Base-by-base conservation (phyloP, 2,888 invertebrate species). In the Erpobdella octoculata region DNA sequence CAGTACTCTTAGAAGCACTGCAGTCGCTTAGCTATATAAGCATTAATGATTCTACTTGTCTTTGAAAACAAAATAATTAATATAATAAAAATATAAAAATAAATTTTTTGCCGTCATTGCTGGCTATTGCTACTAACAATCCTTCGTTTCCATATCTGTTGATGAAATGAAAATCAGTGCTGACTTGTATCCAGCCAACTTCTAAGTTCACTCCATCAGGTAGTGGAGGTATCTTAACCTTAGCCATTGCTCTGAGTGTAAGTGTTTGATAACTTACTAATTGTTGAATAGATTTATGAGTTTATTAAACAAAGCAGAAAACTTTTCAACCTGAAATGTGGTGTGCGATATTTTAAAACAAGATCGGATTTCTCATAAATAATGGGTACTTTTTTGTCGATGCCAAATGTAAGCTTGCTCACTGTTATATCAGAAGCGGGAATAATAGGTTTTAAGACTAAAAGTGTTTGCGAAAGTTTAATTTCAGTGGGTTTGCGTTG, bases 141-240 rank as follows among this genome's bases (percentile, higher is more conserved):
- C 83, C 83, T 53, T 81, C 80, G 46, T 78, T 76, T 25, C 81
- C 80, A 72, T 83, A 83, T 1, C 80, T 79, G 73, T 83, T 83
- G 71, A 80, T 79, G 75, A 83, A 83, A 69, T 78, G 79, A 82
- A 83, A 82, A 64, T 80, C 79, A 6, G 81, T 80, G 74, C 83
- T 83, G 0, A 82, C 81, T 72, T 83, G 83, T 18, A 83, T 83
- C 83, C 83, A 83, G 6, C 83, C 83, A 15, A 83, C 78, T 75
- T 82, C 81, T 78, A 81, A 80, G 28, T 76, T 78, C 71, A 81
- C 80, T 15, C 78, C 76, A 41, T 79, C 79, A 9, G 74, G 73
- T 25, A 82, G 76, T 0, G 80, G 80, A 2, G 82, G 80, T 74
- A 83, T 78, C 75, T 80, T 80, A n/a, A 83, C 76, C 12, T 78